phyloP scores from a whole-genome alignment of 2,888 invertebrate genomes.

The Pardosa pseudoannulata region DNA sequence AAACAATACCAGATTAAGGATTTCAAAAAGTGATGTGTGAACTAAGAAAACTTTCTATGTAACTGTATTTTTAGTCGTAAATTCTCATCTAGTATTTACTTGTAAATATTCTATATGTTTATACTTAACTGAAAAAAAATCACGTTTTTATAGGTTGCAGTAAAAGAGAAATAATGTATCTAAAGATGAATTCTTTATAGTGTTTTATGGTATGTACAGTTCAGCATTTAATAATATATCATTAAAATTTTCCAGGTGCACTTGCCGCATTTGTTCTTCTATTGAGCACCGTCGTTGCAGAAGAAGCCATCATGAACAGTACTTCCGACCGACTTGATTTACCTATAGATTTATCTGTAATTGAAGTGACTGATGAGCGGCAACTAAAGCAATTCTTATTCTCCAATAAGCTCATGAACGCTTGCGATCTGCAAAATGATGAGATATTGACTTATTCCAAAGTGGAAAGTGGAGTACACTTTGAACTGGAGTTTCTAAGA shows the following conservation, averaged over 20 bases:
- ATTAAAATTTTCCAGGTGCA: constrained; percentile 47
- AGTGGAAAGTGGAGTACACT: constrained; percentile 6
- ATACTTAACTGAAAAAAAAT: no score
- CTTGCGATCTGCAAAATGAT: constrained; percentile 10
- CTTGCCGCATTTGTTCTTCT: constrained; percentile 35
- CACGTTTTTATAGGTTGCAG: no score
- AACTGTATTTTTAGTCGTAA: no score
- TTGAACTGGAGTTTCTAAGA: constrained; percentile 17
- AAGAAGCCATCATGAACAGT: neutral
- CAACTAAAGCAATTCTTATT: constrained; percentile 24
- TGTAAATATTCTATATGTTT: no score
- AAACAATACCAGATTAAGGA: no score
- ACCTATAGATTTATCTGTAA: neutral
- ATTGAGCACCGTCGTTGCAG: constrained; percentile 11
- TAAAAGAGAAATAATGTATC: no score
- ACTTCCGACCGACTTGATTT: neutral
- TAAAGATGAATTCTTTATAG: no score
- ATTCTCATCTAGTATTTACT: no score
- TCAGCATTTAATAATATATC: no score
- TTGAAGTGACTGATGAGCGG: neutral
- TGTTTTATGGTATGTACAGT: no score
- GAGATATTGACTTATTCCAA: neutral
- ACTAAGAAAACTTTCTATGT: no score
- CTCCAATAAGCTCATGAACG: constrained; percentile 12
- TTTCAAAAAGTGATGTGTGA: no score